phyloP scores from a whole-genome alignment of 2,888 invertebrate genomes.

The Caradrina clavipalpis region DNA sequence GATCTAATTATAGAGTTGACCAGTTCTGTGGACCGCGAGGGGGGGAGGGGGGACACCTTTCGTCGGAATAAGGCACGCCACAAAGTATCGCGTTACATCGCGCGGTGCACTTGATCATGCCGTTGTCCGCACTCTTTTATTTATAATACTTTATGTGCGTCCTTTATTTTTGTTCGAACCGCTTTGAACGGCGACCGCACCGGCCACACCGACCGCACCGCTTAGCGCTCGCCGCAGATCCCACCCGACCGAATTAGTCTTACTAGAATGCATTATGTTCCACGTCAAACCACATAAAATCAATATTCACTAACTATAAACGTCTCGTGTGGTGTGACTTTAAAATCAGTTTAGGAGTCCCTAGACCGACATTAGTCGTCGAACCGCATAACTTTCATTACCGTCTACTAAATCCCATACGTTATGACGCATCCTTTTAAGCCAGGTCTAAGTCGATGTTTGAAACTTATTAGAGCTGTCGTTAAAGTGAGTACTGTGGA shows the following conservation, averaged over 20 bases:
- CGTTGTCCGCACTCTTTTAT: slow-evolving; percentile 85
- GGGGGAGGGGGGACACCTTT: slow-evolving; percentile 51
- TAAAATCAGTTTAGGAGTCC: slow-evolving; percentile 64
- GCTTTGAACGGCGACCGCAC: slow-evolving; percentile 81
- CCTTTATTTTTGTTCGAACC: slow-evolving; percentile 80
- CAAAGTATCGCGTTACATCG: slow-evolving; percentile 87
- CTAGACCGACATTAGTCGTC: slow-evolving; percentile 54
- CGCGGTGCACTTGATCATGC: slow-evolving; percentile 88
- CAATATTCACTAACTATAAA: slow-evolving; percentile 76
- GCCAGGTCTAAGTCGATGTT: slow-evolving; percentile 70
- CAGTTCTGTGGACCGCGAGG: slow-evolving; percentile 63
- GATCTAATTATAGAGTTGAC: slow-evolving; percentile 82
- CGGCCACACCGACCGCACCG: slow-evolving; percentile 83
- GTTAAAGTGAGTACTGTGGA: slow-evolving; percentile 72
- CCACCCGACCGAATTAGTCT: slow-evolving; percentile 70
- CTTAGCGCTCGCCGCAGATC: slow-evolving; percentile 79
- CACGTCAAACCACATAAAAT: slow-evolving; percentile 75
- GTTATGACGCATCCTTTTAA: slow-evolving; percentile 70
- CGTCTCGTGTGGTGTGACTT: slow-evolving; percentile 64
- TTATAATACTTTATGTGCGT: slow-evolving; percentile 75
- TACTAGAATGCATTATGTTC: slow-evolving; percentile 68
- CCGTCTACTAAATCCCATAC: slow-evolving; percentile 69
- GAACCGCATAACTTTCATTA: slow-evolving; percentile 68
- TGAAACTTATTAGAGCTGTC: slow-evolving; percentile 78
- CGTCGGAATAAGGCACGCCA: slow-evolving; percentile 79